These are phyloP conservation scores for Leptobrachium ailaonicum DNA, from an alignment of 2,113 vertebrate species.

Conservation along the genomic window DNA sequence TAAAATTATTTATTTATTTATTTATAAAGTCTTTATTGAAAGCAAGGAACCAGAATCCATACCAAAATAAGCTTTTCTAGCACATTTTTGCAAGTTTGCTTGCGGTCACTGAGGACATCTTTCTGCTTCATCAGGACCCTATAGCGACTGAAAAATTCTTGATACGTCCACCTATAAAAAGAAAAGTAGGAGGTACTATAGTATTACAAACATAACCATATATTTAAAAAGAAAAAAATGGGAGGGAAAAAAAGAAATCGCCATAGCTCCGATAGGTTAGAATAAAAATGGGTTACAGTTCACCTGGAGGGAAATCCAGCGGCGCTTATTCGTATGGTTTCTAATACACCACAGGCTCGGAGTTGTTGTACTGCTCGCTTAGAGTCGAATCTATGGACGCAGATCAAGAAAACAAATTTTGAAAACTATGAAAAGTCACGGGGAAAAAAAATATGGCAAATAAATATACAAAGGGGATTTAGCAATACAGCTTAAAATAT, in stretches of 20 bases:
- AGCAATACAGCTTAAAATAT: no score
- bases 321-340: conserved; percentile 96
- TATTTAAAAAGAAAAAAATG: not conserved
- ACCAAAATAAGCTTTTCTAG: conserved; percentile 94
- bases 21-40: no score
- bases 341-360: conserved; percentile 92
- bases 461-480: not conserved
- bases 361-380: conserved; percentile 96
- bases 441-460: not conserved
- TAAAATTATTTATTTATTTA: no score
- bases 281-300: not conserved
- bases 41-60: not conserved
- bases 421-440: no score
- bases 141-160: conserved; percentile 98
- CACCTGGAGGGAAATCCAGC: conserved; percentile 97
- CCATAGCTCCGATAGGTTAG: no score
- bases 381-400: conserved; percentile 83
- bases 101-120: conserved; percentile 88
- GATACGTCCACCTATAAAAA: conserved; percentile 90
- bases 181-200: not conserved
- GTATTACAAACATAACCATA: not conserved
- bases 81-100: conserved; percentile 91
- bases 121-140: conserved; percentile 97
- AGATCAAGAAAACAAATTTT: conserved; percentile 10
- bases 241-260: no score